Evolutionary conservation across 2,797 vertebrate species (phyloP), one percentile per base, ranked within the genome.

Genomic region (Myiotriccus ornatus): DNA sequence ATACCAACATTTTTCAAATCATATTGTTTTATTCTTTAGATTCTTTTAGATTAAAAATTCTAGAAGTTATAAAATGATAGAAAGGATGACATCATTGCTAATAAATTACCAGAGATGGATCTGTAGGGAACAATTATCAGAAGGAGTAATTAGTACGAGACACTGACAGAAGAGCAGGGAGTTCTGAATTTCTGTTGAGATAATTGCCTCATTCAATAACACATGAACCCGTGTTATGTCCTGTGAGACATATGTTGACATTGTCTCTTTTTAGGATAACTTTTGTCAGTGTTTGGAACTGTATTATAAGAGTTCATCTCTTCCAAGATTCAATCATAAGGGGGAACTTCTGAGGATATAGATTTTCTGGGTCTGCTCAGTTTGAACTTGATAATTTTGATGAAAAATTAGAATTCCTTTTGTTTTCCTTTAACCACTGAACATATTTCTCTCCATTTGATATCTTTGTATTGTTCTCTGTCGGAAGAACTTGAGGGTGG

Each of bases 91-190:
- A 79, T 63, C 37, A 78, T 18, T 67, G 30, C 43, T 53, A 71
- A 37, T 68, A 87, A 84, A 82, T 84, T 88, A 82, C 30, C 30
- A 84, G 34, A 18, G 20, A 53, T 77, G 63, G 84, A 55, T 75
- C 52, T 84, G 25, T 41, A 82, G 92, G 65, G 28, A 94, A 57
- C 73, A 87, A 86, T 87, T 82, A 84, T 53, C 22, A 47, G 25
- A 77, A 47, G 24, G 37, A 93, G 9, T 49, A 89, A 84, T 86
- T 78, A 55, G 27, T 37, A 10, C 13, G 30, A 70, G 34, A 67
- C n/a, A 32, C 7, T 3, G 25, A 70, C 6, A 83, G 47, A 24
- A 52, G 47, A 80, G 41, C 34, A 21, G 7, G 17, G 11, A 80
- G 25, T 44, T 90, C 55, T 53, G 27, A 25, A 77, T 90, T 85